Conservation (phyloP, 2,888 invertebrate genomes). For the Lymantria monacha region DNA sequence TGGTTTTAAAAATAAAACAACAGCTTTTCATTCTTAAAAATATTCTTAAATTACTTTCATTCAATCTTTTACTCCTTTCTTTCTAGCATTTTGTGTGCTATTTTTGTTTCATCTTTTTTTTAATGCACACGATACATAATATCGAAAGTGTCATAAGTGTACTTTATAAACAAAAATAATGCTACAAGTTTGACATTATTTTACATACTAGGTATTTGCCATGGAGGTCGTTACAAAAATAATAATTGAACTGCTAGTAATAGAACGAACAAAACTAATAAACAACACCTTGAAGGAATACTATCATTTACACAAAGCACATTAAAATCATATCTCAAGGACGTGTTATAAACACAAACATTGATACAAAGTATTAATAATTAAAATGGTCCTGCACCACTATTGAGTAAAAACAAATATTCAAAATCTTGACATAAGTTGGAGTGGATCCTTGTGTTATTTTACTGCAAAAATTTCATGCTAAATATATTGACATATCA, state of each 20-base stretch:
- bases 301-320: constrained; percentile 12
- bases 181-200: neutral
- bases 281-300: neutral
- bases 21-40: constrained; percentile 57
- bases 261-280: neutral
- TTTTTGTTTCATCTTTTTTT: constrained; percentile 38
- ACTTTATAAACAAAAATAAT: constrained; percentile 15
- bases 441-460: no score
- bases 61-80: constrained; percentile 36
- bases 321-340: constrained; percentile 7
- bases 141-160: constrained; percentile 31
- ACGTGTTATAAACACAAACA: constrained; percentile 13
- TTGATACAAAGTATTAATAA: constrained; percentile 16
- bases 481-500: no score
- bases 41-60: constrained; percentile 64
- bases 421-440: constrained; percentile 6
- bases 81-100: constrained; percentile 33
- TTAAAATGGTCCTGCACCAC: constrained; percentile 13
- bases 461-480: no score
- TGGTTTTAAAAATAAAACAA: constrained; percentile 58
- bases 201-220: neutral
- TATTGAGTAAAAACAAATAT: constrained; percentile 15
- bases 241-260: constrained; percentile 9
- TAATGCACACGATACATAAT: constrained; percentile 27
- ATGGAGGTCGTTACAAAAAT: constrained; percentile 1